These are phyloP conservation scores for Trichomycterus rosablanca DNA, from an alignment of 2,113 vertebrate genomes.

Conservation along the genomic window DNA sequence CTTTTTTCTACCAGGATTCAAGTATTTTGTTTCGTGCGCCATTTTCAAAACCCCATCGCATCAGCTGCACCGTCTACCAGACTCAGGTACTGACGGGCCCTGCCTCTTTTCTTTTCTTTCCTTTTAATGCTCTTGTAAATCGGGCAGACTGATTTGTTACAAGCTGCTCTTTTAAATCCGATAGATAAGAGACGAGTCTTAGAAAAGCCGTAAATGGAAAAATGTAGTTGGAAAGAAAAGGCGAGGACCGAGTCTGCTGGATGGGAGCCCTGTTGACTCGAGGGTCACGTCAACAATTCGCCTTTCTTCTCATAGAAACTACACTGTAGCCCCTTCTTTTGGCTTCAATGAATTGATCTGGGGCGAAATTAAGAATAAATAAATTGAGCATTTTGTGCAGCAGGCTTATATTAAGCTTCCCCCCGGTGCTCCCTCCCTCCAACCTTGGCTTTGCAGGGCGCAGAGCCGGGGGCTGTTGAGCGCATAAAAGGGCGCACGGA, in stretches of 20 bases:
- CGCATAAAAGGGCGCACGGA: slow-evolving; percentile 86
- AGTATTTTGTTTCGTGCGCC: slow-evolving; percentile 99
- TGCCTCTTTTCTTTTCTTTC: slow-evolving; percentile 98
- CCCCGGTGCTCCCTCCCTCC: slow-evolving; percentile 51
- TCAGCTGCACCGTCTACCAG: slow-evolving; percentile 99
- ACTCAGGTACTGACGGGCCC: slow-evolving; percentile 98
- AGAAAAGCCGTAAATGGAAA: slow-evolving; percentile 99
- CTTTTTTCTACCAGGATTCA: slow-evolving; percentile 99
- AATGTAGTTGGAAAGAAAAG: slow-evolving; percentile 98
- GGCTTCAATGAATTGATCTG: slow-evolving; percentile 99
- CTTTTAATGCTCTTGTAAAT: slow-evolving; percentile 99
- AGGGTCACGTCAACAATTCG: slow-evolving; percentile 99
- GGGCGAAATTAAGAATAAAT: slow-evolving; percentile 99
- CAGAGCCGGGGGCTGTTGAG: slow-evolving; percentile 94
- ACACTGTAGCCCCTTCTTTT: slow-evolving; percentile 96
- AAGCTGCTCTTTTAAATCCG: slow-evolving; percentile 99
- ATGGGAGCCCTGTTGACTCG: slow-evolving; percentile 99
- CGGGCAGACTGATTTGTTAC: slow-evolving; percentile 99
- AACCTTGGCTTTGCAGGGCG: slow-evolving; percentile 77
- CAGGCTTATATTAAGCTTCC: slow-evolving; percentile 87
- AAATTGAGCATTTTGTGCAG: slow-evolving; percentile 99
- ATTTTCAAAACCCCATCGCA: slow-evolving; percentile 98
- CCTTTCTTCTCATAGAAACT: slow-evolving; percentile 97
- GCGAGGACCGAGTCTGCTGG: slow-evolving; percentile 98
- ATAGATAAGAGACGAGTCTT: slow-evolving; percentile 99